Conservation (phyloP, 2,888 invertebrate species). For the Crepidodera aurea region DNA sequence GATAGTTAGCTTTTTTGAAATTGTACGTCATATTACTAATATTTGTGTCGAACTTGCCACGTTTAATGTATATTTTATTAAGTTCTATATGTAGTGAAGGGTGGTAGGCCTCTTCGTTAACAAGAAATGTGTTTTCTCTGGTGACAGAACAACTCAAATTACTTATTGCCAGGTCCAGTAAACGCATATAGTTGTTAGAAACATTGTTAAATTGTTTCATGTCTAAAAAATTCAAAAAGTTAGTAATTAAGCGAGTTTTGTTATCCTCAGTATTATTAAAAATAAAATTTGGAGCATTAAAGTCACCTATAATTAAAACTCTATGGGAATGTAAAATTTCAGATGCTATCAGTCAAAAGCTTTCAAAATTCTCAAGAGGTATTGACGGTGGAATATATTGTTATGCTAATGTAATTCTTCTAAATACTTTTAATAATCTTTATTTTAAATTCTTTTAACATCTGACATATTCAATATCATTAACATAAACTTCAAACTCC, state of each 20-base stretch:
- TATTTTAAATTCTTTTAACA: too few species aligned
- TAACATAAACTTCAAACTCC: too few species aligned
- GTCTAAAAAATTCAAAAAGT: slow-evolving; percentile 8
- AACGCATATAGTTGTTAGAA: slow-evolving; percentile 3
- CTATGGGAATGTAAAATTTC: not conserved
- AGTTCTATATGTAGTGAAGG: not conserved
- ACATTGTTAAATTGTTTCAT: slow-evolving; percentile 3
- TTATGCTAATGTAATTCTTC: too few species aligned
- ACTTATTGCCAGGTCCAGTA: slow-evolving; percentile 7
- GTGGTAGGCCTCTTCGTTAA: not conserved
- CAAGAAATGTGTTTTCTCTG: not conserved
- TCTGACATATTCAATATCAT: too few species aligned
- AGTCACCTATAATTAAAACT: not conserved
- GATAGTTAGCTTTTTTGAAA: slow-evolving; percentile 13
- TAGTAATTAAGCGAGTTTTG: not conserved
- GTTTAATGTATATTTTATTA: not conserved
- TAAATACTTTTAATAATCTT: too few species aligned
- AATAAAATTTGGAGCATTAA: not conserved
- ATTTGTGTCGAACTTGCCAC: not conserved
- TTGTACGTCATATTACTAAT: slow-evolving; percentile 3
- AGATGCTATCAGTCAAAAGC: not conserved
- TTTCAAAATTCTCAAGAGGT: not conserved
- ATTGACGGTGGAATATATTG: not conserved
- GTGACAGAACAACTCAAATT: not conserved
- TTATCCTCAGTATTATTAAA: not conserved